These are phyloP conservation scores for Plagodis pulveraria DNA, from an alignment of 2,888 invertebrate genomes.

Conservation along the genomic window DNA sequence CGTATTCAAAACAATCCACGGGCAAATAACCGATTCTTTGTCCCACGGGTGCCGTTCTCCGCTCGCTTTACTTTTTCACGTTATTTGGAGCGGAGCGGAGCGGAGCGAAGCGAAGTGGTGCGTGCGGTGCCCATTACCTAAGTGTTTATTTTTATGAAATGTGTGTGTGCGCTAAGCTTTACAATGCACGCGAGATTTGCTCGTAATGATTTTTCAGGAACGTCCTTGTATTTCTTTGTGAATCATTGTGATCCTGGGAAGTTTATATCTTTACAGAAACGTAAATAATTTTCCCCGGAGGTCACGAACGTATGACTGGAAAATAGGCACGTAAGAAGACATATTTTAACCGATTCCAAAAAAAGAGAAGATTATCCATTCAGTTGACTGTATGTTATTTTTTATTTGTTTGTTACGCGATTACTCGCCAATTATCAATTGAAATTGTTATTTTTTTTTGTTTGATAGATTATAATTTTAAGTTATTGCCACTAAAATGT, in stretches of 20 bases:
- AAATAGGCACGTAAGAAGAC: too few species aligned
- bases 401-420: too few species aligned
- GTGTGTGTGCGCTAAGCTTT: conserved; percentile 58
- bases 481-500: too few species aligned
- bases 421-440: too few species aligned
- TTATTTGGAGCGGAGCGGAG: conserved; percentile 44
- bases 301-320: too few species aligned
- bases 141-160: conserved; percentile 79
- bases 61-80: conserved; percentile 77
- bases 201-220: conserved; percentile 48
- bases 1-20: conserved; percentile 81
- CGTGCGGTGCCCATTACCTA: conserved; percentile 73
- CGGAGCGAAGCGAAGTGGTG: conserved; percentile 39
- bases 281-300: too few species aligned
- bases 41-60: conserved; percentile 75
- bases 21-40: conserved; percentile 76
- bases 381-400: too few species aligned
- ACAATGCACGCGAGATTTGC: conserved; percentile 60
- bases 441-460: too few species aligned
- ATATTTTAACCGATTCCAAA: too few species aligned
- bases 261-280: too few species aligned
- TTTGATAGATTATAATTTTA: too few species aligned
- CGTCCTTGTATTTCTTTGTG: conserved; percentile 23
- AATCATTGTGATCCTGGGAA: conserved; percentile 1
- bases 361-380: too few species aligned